Base-by-base conservation (phyloP, 2,888 invertebrate genomes). In the Acanthopleura granulata region DNA sequence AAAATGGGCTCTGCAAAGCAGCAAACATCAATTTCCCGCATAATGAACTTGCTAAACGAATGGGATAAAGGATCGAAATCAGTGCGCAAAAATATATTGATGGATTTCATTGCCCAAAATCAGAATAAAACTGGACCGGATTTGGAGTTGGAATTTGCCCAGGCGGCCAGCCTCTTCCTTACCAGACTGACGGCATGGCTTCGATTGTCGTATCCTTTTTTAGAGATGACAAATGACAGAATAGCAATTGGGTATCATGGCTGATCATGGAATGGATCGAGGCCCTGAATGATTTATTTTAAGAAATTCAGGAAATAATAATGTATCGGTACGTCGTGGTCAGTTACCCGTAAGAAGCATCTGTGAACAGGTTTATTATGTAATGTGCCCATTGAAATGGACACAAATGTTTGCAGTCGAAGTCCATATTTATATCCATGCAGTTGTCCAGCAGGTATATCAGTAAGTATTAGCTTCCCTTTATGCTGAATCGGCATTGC, bases 81-180 rank as follows among this genome's bases (percentile, higher is more conserved):
- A 25, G 84, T 86, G 11, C 82, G 90, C n/a, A 85, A 85, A 72
- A 85, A 84, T 74, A 89, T 91, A 72, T 78, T 91, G 27, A 79
- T 85, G 74, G 89, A 90, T 77, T 91, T 91, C 78, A 86, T 91
- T 49, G 78, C 78, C 27, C 89, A 90, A 76, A 89, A 90, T 80
- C 82, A 86, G 77, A 88, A 90, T 73, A 90, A 89, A 81, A 90
- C 90, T 22, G 90, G 90, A 1, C 90, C 90, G 57, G 90, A 91
- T 76, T 80, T 91, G 30, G 91, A 91, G 78, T 85, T 87, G 62
- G 89, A 90, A 77, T 90, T 90, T 83, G 90, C 90, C 22, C 88
- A 91, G 77, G 90, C 90, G 16, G 90, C 90, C 9, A 90, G 90
- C 81, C 80, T 91, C 12, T 90, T 91, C 80, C 81, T 91, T 11